Conservation (phyloP, 2,797 vertebrate genomes). For the Anas flavirostris region DNA sequence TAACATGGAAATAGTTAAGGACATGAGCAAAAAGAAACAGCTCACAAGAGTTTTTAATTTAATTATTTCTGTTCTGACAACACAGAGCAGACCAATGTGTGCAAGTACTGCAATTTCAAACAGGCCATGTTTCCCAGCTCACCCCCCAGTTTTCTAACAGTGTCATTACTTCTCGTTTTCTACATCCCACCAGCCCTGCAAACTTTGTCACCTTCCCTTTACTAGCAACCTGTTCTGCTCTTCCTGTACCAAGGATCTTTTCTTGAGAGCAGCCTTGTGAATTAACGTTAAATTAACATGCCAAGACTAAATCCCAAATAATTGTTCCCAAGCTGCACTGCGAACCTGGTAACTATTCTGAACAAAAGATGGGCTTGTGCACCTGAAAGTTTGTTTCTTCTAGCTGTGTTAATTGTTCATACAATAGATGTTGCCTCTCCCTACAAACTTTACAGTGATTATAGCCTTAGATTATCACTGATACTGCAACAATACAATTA, state of each 20-base stretch:
- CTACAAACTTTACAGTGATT: not conserved
- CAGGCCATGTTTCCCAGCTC: not conserved
- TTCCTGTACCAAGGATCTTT: constrained; percentile 40
- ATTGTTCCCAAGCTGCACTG: constrained; percentile 10
- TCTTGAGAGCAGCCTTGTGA: constrained; percentile 25
- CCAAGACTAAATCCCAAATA: constrained; percentile 30
- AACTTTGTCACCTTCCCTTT: not conserved
- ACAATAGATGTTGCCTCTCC: not conserved
- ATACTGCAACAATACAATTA: not conserved
- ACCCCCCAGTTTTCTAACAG: not conserved
- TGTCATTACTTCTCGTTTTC: not conserved
- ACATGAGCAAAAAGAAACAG: not conserved
- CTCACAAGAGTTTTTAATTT: not conserved
- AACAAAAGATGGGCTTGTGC: not conserved
- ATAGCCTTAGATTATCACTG: no score
- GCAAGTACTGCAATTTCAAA: not conserved
- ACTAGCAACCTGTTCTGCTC: constrained; percentile 8
- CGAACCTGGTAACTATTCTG: constrained; percentile 17
- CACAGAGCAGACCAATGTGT: not conserved
- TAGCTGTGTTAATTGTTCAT: not conserved
- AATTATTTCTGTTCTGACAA: not conserved
- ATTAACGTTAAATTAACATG: constrained; percentile 50
- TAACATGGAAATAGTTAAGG: not conserved
- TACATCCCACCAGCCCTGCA: not conserved
- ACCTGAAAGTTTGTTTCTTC: not conserved